Conservation (phyloP, 2,797 vertebrate genomes). For the Tachyglossus aculeatus region DNA sequence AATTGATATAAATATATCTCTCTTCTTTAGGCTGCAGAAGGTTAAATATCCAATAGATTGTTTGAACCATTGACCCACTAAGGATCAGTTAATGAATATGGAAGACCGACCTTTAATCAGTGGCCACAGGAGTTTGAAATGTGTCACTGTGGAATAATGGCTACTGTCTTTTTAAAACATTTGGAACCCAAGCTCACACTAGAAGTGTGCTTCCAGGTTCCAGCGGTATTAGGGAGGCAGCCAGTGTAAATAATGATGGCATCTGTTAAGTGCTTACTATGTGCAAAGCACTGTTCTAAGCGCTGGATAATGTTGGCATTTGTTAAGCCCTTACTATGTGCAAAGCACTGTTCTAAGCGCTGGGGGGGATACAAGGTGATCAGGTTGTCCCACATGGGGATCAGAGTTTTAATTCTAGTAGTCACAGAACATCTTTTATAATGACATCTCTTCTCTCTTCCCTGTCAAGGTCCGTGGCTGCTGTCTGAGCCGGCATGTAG, state of each 20-base stretch:
- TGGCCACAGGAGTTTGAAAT: conserved; percentile 31
- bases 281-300: too few species aligned
- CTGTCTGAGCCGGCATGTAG: conserved; percentile 8
- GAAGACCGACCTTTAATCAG: conserved; percentile 33
- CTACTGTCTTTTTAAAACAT: conserved; percentile 71
- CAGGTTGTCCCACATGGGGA: too few species aligned
- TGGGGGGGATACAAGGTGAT: too few species aligned
- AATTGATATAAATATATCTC: background rate
- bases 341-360: too few species aligned
- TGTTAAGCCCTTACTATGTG: too few species aligned
- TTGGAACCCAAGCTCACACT: conserved; percentile 57
- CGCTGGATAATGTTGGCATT: too few species aligned
- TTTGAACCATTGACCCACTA: conserved; percentile 25
- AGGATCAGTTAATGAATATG: conserved; percentile 24
- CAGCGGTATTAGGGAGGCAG: conserved; percentile 77
- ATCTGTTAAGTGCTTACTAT: too few species aligned
- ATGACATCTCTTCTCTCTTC: conserved; percentile 23
- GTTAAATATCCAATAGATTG: conserved; percentile 20
- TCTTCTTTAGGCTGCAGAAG: conserved; percentile 24
- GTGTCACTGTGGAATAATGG: conserved; percentile 39
- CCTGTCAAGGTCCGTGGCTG: conserved; percentile 51
- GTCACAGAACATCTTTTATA: too few species aligned
- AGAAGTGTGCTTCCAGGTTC: conserved; percentile 75
- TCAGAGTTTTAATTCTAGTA: too few species aligned
- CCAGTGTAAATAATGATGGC: conserved; percentile 83